A percentile compares a stretch with the other conserved stretches of the same genome.
phyloP scores from a whole-genome alignment of 2,113 vertebrate genomes.

The Dicentrarchus labrax region DNA sequence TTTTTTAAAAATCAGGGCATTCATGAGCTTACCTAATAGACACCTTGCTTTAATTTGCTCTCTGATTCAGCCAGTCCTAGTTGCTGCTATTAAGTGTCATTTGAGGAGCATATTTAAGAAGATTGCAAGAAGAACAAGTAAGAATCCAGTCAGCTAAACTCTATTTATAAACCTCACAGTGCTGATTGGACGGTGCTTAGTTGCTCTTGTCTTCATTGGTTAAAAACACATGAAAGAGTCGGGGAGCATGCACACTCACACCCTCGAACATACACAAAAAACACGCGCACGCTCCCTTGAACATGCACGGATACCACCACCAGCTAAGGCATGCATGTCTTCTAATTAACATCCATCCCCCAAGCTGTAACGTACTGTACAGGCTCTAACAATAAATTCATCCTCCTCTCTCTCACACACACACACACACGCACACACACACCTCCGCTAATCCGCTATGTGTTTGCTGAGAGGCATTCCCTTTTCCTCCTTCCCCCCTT shows the following conservation, averaged over 20 bases:
- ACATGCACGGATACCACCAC: slow-evolving; percentile 27
- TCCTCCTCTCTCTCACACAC: slow-evolving; percentile 15
- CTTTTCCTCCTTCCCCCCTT: slow-evolving; percentile 30
- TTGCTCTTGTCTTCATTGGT: slow-evolving; percentile 70
- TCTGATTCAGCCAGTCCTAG: slow-evolving; percentile 1
- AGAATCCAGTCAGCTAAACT: slow-evolving; percentile 64
- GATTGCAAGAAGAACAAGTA: slow-evolving; percentile 43
- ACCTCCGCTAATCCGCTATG: slow-evolving; percentile 62
- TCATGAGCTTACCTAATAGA: not conserved
- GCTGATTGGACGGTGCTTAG: slow-evolving; percentile 69
- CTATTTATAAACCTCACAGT: slow-evolving; percentile 78
- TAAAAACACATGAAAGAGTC: slow-evolving; percentile 76
- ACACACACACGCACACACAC: slow-evolving; percentile 46
- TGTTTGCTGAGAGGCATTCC: slow-evolving; percentile 75
- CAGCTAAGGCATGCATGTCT: slow-evolving; percentile 68
- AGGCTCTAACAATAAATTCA: slow-evolving; percentile 67
- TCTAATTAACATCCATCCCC: slow-evolving; percentile 73
- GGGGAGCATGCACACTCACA: slow-evolving; percentile 10
- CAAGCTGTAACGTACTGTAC: slow-evolving; percentile 66
- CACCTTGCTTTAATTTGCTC: slow-evolving; percentile 12
- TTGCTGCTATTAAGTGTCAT: slow-evolving; percentile 36
- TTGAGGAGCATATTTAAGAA: slow-evolving; percentile 40
- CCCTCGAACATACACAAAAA: not conserved
- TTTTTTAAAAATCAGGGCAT: slow-evolving; percentile 6
- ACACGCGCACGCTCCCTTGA: not conserved